phyloP scores from a whole-genome alignment of 2,113 vertebrate species.

The Synchiropus splendidus region DNA sequence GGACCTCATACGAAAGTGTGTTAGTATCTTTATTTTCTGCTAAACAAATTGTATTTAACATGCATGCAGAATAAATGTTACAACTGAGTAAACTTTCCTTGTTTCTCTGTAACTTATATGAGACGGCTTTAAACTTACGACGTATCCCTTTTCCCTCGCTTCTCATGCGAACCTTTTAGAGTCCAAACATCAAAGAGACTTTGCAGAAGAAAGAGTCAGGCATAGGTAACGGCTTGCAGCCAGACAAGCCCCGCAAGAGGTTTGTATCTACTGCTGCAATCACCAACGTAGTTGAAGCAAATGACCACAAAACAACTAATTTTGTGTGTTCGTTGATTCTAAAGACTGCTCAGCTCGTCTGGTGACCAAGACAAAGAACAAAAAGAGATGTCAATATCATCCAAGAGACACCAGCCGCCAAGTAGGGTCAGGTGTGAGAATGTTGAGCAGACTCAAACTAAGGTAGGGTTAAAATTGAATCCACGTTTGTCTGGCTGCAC shows the following conservation, averaged over 20 bases:
- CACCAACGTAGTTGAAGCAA: neutral
- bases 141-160: slow-evolving; percentile 31
- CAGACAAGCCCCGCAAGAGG: slow-evolving; percentile 65
- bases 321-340: slow-evolving; percentile 28
- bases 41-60: too few relatives aligned
- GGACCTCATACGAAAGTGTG: too few relatives aligned
- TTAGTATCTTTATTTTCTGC: too few relatives aligned
- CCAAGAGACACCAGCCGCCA: slow-evolving; percentile 26
- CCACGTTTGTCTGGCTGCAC: neutral
- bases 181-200: slow-evolving; percentile 50
- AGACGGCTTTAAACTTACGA: slow-evolving; percentile 4
- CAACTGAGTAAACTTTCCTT: slow-evolving; percentile 1
- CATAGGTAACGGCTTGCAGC: slow-evolving; percentile 67
- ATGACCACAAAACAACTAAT: slow-evolving; percentile 13
- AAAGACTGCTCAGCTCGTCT: slow-evolving; percentile 46
- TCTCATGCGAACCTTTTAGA: slow-evolving; percentile 48
- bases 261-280: slow-evolving; percentile 42
- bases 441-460: slow-evolving; percentile 34
- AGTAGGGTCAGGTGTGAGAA: slow-evolving; percentile 31
- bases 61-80: slow-evolving; percentile 25
- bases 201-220: slow-evolving; percentile 72
- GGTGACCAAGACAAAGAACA: slow-evolving; percentile 28
- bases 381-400: slow-evolving; percentile 25
- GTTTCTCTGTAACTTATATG: slow-evolving; percentile 6
- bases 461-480: slow-evolving; percentile 37